Evolutionary conservation across 2,888 invertebrate genomes (phyloP).

Genomic region (Drosophila quinaria): DNA sequence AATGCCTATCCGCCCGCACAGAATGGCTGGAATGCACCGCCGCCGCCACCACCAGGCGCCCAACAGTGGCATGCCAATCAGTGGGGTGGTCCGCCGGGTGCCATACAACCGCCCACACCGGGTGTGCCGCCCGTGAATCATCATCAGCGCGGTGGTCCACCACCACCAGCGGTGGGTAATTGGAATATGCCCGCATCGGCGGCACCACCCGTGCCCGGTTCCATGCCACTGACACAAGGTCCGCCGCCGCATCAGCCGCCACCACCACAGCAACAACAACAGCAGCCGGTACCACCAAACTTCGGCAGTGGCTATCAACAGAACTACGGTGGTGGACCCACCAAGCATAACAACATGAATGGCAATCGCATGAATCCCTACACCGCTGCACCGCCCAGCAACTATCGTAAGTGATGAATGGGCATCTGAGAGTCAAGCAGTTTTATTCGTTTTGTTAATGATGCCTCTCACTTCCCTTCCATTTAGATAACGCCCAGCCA

Average conservation of each 20-base stretch:
- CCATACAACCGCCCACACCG: slow-evolving; percentile 62
- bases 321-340: slow-evolving; percentile 93
- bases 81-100: slow-evolving; percentile 73
- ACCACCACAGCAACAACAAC: slow-evolving; percentile 50
- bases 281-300: slow-evolving; percentile 66
- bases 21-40: slow-evolving; percentile 81
- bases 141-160: slow-evolving; percentile 68
- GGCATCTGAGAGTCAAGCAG: too few species aligned
- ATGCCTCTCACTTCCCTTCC: background rate
- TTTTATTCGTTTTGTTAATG: background rate
- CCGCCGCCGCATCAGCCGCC: slow-evolving; percentile 63
- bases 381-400: slow-evolving; percentile 62
- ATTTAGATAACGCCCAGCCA: slow-evolving; percentile 66
- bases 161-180: slow-evolving; percentile 66
- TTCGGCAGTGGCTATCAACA: slow-evolving; percentile 92
- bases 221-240: slow-evolving; percentile 56
- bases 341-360: slow-evolving; percentile 89
- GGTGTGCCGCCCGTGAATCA: slow-evolving; percentile 57
- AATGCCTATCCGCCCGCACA: slow-evolving; percentile 76
- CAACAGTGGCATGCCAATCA: slow-evolving; percentile 77
- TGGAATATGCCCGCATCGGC: slow-evolving; percentile 68
- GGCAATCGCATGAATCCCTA: slow-evolving; percentile 90
- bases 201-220: slow-evolving; percentile 64
- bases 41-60: slow-evolving; percentile 74
- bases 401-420: slow-evolving; percentile 70